These are phyloP conservation scores for Euzetes globulus DNA, from an alignment of 2,888 invertebrate species.

Conservation along the genomic window DNA sequence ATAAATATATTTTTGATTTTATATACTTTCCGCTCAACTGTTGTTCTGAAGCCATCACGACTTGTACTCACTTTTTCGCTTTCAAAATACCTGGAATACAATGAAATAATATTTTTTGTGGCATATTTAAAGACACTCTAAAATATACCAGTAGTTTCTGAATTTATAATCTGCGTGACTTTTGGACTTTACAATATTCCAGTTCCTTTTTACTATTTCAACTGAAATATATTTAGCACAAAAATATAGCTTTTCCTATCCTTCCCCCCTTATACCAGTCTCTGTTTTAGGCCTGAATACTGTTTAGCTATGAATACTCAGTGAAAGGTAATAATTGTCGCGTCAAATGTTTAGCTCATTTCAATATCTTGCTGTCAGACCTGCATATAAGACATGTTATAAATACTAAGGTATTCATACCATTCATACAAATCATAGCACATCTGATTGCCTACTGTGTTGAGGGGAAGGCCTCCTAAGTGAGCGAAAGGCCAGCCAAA, in stretches of 20 bases:
- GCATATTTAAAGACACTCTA: no score
- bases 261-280: neutral
- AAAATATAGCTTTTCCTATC: neutral
- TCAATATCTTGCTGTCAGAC: slow-evolving; percentile 5
- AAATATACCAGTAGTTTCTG: neutral
- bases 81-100: neutral
- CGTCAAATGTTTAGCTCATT: slow-evolving; percentile 12
- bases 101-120: neutral
- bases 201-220: neutral
- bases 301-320: neutral
- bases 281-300: no score
- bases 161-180: slow-evolving; percentile 19
- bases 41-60: no score
- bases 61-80: neutral
- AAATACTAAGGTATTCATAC: no score
- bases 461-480: no score
- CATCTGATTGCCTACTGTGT: no score
- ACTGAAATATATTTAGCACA: neutral
- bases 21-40: no score
- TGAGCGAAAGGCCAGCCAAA: no score
- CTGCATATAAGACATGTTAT: no score
- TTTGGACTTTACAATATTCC: neutral
- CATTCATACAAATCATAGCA: no score
- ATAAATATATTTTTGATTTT: no score
- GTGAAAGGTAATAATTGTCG: slow-evolving; percentile 28